Base-by-base conservation (phyloP, 2,113 vertebrate genomes). In the Thryonomys swinderianus region DNA sequence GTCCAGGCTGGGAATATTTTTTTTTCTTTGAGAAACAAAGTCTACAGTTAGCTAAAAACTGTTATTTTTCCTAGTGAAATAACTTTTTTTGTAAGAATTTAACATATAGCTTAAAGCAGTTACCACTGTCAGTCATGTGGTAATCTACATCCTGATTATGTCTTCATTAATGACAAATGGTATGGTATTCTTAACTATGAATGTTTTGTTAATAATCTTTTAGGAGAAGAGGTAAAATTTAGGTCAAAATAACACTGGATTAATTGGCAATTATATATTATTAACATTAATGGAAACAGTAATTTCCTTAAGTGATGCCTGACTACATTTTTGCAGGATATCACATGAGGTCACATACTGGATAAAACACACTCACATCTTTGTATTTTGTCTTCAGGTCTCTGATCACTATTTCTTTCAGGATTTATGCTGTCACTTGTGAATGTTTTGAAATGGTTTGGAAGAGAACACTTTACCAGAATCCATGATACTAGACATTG, bases 81-180 rank as follows among this genome's bases (percentile, higher is more conserved):
- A 99, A 99, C 98, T 99, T 99, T 99, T n/a, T 99, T 97, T 99
- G 98, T 14, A 99, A 67, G 1, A 99, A 98, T 69, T 99, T 99
- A 1, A 98, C 4, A 98, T 94, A 97, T 98, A 99, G 98, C 99
- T 99, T 14, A 99, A 98, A 0, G 99, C 98, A 0, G 99, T 99
- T 86, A 87, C 92, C 99, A 99, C 98, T 99, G 99, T 40, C 99
- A 98, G 97, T 99, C 99, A 0, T 99, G 99, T 0, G 99, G 99
- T 0, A 99, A 98, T 3, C 99, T 97, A 3, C 99, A 99, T 0
- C 99, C 98, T 0, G 99, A 98, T 81, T 99, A 99, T 0, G 99
- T 99, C 85, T 99, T 99, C 74, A 99, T 99, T 74, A 99, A 88
- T 0, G 99, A 98, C 42, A 99, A 94, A 0, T 99, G 0, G 98